These are phyloP conservation scores for Pocota personata DNA, from an alignment of 2,888 invertebrate species.

Conservation along the genomic window DNA sequence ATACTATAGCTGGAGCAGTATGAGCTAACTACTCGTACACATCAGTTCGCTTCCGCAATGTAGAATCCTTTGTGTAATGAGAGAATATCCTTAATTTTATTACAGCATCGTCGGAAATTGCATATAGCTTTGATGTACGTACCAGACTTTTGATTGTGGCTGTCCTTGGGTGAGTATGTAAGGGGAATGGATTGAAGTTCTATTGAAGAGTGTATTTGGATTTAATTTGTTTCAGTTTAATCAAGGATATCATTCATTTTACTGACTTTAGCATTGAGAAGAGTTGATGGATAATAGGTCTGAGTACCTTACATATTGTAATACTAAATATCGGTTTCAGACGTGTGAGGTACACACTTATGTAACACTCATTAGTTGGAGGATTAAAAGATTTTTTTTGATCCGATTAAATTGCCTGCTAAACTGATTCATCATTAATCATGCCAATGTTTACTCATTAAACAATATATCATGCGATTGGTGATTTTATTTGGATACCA, in stretches of 20 bases:
- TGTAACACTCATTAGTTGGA: not conserved
- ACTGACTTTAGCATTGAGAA: not conserved
- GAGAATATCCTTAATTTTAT: slow-evolving; percentile 36
- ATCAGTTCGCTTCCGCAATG: not conserved
- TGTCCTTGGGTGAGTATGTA: not conserved
- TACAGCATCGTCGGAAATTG: slow-evolving; percentile 3
- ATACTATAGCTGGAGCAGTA: not conserved
- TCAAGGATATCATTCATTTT: slow-evolving; percentile 22
- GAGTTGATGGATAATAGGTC: not conserved
- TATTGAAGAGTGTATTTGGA: slow-evolving; percentile 4
- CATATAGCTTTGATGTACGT: not conserved
- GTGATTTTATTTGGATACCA: too few relatives aligned
- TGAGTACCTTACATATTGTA: not conserved
- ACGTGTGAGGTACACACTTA: not conserved
- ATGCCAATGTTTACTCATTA: too few relatives aligned
- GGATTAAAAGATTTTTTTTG: too few relatives aligned
- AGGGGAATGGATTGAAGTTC: not conserved
- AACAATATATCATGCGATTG: too few relatives aligned
- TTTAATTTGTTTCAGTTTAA: slow-evolving; percentile 14
- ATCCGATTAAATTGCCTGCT: too few relatives aligned
- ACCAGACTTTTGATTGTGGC: not conserved
- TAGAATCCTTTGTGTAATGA: slow-evolving; percentile 31
- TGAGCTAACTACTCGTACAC: slow-evolving; percentile 8
- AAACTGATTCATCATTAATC: too few relatives aligned
- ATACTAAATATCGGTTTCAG: not conserved